Percentiles rank a stretch among this genome's conserved stretches.
Conservation (phyloP, 2,888 invertebrate species). For the Xiphydria camelus region DNA sequence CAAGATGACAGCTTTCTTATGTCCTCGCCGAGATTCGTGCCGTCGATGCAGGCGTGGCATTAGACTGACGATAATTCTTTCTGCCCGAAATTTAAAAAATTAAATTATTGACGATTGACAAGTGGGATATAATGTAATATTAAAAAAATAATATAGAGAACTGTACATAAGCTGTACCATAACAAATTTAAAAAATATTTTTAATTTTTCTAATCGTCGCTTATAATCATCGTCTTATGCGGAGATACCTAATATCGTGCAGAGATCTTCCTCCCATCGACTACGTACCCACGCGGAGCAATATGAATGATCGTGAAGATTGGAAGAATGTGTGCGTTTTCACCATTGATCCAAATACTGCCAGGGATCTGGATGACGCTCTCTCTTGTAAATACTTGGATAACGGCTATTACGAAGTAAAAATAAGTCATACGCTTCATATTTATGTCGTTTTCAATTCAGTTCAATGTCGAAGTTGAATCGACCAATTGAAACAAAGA, state of each 20-base stretch:
- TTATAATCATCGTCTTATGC: no score
- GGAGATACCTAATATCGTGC: no score
- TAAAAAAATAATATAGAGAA: constrained; percentile 19
- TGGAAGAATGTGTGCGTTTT: constrained; percentile 79
- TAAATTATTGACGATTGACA: constrained; percentile 36
- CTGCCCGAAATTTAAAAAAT: not conserved
- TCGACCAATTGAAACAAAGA: no score
- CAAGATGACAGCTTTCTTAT: constrained; percentile 81
- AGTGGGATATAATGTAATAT: constrained; percentile 27
- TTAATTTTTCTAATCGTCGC: constrained; percentile 50
- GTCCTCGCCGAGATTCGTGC: constrained; percentile 55
- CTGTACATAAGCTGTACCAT: constrained; percentile 51
- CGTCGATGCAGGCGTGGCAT: no score
- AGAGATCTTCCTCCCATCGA: constrained; percentile 42
- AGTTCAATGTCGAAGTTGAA: no score
- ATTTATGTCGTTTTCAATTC: no score
- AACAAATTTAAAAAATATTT: constrained; percentile 52
- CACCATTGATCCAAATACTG: constrained; percentile 92
- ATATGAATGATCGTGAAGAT: constrained; percentile 63
- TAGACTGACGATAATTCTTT: no score
- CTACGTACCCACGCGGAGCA: constrained; percentile 59
- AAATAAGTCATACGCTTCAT: no score
- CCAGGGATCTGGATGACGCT: constrained; percentile 93
- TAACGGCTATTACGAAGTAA: constrained; percentile 72
- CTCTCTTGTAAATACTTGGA: constrained; percentile 75